Base-by-base conservation (phyloP, 2,113 vertebrate species). In the Alethe castanea region DNA sequence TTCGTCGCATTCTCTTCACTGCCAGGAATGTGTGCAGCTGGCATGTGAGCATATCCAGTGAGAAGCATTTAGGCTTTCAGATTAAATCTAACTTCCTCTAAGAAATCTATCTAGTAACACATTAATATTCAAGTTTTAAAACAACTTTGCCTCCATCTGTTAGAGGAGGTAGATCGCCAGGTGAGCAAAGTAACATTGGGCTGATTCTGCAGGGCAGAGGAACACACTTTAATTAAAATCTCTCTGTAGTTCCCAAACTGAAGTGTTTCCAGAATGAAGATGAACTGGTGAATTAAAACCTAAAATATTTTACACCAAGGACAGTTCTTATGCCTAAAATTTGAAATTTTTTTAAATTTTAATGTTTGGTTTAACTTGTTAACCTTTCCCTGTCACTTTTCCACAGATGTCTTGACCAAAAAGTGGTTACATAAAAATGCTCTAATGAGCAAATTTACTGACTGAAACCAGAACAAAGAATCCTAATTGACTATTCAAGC, bases 391-490 rank as follows among this genome's bases (percentile, higher is more conserved):
- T 66, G 38, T 44, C 38, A 38, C 50, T 87, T 95, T 94, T 69
- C 61, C 38, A 82, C n/a, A 54, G 71, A 90, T 57, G 62, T 80
- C 50, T 65, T 1, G 0, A 44, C 76, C 45, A 84, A 92, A 84
- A 91, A 57, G 33, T 19, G 6, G 18, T 95, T 92, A 60, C 57
- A 71, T 57, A 69, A 92, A 89, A 95, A 76, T 0, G 0, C 28
- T 71, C 44, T 92, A 89, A 94, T 65, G 61, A 89, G 61, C 70
- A 91, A 95, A 79, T 79, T 60, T 95, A 57, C 73, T 48, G 35
- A 79, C 45, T 89, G 81, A 92, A 91, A 60, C 31, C 56, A 86
- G 78, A 70, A 95, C 73, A 94, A 94, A 84, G 83, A 71, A 19
- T 78, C n/a, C 35, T 86, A 91, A 92, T 71, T 78, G 45, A 29